phyloP scores from a whole-genome alignment of 2,888 invertebrate species.

The Scrobipalpa costella region DNA sequence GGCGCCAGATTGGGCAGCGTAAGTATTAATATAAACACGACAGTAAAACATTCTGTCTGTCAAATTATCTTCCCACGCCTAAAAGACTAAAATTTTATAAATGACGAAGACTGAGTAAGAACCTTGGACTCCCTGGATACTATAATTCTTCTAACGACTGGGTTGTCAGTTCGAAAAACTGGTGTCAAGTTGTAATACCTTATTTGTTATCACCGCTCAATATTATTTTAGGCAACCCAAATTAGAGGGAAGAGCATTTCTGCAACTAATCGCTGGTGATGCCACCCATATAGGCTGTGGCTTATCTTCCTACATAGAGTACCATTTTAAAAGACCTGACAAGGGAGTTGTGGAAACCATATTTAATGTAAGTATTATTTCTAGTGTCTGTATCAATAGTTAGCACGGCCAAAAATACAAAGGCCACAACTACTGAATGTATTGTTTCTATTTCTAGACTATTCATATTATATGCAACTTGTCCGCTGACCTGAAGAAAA shows the following conservation, averaged over 20 bases:
- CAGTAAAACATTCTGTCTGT: too few species aligned
- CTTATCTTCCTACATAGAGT: constrained; percentile 55
- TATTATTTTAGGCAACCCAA: constrained; percentile 16
- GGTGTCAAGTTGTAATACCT: too few species aligned
- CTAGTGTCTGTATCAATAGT: too few species aligned
- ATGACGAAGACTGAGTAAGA: too few species aligned
- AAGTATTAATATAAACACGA: background rate
- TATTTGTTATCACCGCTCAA: constrained; percentile 31
- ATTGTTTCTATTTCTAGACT: constrained; percentile 39
- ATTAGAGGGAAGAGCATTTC: constrained; percentile 34
- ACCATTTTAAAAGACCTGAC: constrained; percentile 38
- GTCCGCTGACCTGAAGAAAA: constrained; percentile 43
- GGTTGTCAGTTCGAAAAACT: too few species aligned
- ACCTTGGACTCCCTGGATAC: too few species aligned
- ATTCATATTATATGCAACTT: constrained; percentile 63
- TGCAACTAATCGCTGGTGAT: constrained; percentile 49
- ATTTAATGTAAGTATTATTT: constrained; percentile 56
- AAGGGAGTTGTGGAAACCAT: constrained; percentile 36
- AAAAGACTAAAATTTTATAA: too few species aligned
- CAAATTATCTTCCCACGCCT: too few species aligned
- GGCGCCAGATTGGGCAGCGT: constrained; percentile 49
- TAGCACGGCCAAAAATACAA: too few species aligned
- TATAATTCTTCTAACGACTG: too few species aligned
- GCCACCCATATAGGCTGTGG: constrained; percentile 68
- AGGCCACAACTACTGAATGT: background rate